Evolutionary conservation across 2,888 invertebrate species (phyloP).

Genomic region (Dysmachus trigonus): DNA sequence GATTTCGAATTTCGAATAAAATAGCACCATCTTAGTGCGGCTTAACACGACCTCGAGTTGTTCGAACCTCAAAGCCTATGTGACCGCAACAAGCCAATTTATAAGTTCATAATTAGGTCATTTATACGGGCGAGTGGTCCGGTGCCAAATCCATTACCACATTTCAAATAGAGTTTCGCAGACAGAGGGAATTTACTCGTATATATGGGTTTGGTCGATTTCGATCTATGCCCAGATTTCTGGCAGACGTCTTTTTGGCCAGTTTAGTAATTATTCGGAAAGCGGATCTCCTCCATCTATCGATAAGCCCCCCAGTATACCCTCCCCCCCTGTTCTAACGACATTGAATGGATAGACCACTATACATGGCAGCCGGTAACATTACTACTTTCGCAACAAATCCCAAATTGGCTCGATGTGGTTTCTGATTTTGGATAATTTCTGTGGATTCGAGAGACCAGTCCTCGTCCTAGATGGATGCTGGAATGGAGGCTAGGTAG

Average conservation of each 20-base stretch:
- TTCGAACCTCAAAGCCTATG: background rate
- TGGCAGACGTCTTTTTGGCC: slow-evolving; percentile 8
- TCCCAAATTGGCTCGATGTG: slow-evolving; percentile 39
- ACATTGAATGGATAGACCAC: background rate
- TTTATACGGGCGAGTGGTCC: background rate
- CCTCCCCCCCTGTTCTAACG: background rate
- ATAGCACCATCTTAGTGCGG: background rate
- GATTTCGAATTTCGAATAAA: background rate
- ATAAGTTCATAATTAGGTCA: background rate
- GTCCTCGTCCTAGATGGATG: background rate
- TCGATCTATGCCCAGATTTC: background rate
- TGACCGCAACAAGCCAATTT: background rate
- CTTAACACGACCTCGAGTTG: background rate
- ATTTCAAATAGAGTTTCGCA: background rate
- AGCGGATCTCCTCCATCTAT: slow-evolving; percentile 11
- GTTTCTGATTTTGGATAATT: slow-evolving; percentile 38
- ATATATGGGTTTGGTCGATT: background rate
- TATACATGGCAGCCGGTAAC: background rate
- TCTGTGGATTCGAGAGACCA: background rate
- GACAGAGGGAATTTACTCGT: background rate
- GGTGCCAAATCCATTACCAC: background rate
- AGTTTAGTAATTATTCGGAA: slow-evolving; percentile 9
- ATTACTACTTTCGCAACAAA: slow-evolving; percentile 15
- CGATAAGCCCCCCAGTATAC: slow-evolving; percentile 11
- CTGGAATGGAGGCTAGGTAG: background rate